Base-by-base conservation (phyloP, 2,797 vertebrate species). In the Bryconaethiops microstoma region DNA sequence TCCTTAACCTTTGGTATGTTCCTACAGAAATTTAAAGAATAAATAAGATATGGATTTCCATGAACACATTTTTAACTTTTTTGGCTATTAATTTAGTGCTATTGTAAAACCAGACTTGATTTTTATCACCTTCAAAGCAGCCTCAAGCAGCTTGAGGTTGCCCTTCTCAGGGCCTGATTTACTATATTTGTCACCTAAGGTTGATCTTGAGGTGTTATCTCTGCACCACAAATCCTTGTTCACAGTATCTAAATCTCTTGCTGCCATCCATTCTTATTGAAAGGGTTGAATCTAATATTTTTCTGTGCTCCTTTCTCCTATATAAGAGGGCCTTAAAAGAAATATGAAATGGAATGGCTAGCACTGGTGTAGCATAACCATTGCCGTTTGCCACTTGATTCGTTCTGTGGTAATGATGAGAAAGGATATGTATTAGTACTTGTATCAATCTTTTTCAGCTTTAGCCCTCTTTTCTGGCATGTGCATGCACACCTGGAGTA, bases 401-500 rank as follows among this genome's bases (percentile, higher is more conserved):
- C 35, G 57, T 63, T 79, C n/a, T 65, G 52, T 62, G n/a, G 35
- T 55, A 35, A 23, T 65, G 71, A 48, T 14, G 4, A 14, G 42
- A 50, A 17, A 57, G 21, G 55, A 14, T 35, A 23, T 14, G 2
- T 9, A 16, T 55, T 19, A 65, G 35, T 29, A 17, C 52, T 64
- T 52, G 45, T 4, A 19, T 80, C 42, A 42, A 39, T 60, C n/a
- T 19, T 39, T 75, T 14, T 62, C 40, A 62, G 19, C 4, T 40
- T 35, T 4, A 74, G 40, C 48, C 52, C 17, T 40, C 16, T 65
- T 35, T 54, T 60, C 25, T 69, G 52, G 23, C 50, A 17, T 17
- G 69, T 40, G 19, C 71, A 65, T 59, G 17, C 39, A 80, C 40
- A 12, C 73, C 73, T 62, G 13, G 23, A 76, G 82, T 76, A 65